phyloP scores from a whole-genome alignment of 2,888 invertebrate genomes.

The Suillia variegata region DNA sequence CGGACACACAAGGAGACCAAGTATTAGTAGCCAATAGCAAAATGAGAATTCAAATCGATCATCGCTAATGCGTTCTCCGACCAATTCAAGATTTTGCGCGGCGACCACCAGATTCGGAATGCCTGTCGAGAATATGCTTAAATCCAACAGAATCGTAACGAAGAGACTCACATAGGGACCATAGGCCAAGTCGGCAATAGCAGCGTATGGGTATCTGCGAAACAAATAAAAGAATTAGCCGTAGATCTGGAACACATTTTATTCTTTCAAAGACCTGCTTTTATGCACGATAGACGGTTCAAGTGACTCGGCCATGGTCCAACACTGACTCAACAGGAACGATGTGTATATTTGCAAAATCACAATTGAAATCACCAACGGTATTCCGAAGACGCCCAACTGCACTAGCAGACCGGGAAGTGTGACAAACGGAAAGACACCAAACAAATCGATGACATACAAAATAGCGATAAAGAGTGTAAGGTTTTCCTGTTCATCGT shows the following conservation, averaged over 20 bases:
- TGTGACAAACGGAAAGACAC: constrained; percentile 81
- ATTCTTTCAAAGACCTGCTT: constrained; percentile 59
- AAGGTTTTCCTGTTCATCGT: constrained; percentile 58
- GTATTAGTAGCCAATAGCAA: constrained; percentile 81
- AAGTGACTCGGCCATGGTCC: constrained; percentile 78
- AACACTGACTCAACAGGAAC: constrained; percentile 76
- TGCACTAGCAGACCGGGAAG: constrained; percentile 76
- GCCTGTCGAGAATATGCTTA: constrained; percentile 78
- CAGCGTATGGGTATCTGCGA: constrained; percentile 80
- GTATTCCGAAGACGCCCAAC: constrained; percentile 76
- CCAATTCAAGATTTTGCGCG: constrained; percentile 78
- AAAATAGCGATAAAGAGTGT: constrained; percentile 74
- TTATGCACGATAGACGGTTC: constrained; percentile 70
- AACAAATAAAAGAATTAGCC: background rate
- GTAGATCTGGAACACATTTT: background rate
- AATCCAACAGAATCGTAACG: constrained; percentile 73
- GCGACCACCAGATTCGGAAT: constrained; percentile 83
- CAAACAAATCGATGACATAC: constrained; percentile 81
- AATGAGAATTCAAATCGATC: constrained; percentile 72
- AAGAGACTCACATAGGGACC: constrained; percentile 68
- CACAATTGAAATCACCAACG: constrained; percentile 71
- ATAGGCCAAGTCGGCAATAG: constrained; percentile 79
- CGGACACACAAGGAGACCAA: constrained; percentile 77
- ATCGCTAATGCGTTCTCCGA: constrained; percentile 73
- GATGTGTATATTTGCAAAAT: constrained; percentile 82